Base-by-base conservation (phyloP, 2,888 invertebrate genomes). In the Sphaerophoria taeniata region DNA sequence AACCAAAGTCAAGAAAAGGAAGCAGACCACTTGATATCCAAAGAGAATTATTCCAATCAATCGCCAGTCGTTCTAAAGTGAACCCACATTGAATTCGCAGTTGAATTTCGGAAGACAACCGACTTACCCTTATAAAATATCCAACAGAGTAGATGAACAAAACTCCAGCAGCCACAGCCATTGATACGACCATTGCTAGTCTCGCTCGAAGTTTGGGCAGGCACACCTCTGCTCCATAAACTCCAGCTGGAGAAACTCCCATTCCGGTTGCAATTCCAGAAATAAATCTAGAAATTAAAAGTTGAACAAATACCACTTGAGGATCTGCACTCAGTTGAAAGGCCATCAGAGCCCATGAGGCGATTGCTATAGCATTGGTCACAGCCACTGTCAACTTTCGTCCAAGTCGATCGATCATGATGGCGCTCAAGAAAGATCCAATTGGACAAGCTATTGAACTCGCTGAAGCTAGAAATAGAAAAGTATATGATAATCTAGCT, bases 121-220 rank as follows among this genome's bases (percentile, higher is more conserved):
- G 11, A 74, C 80, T 74, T 80, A 89, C 89, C 36, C 91, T 89
- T 79, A 92, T 90, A 45, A 90, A 91, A 73, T 90, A 92, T 0
- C 96, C 96, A 16, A 96, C 91, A 0, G 93, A 88, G 89, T 96
- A 96, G 9, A 94, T 93, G 0, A 94, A 89, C 0, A 95, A 91
- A 4, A 96, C 94, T 1, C 96, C 96, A 5, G 93, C 78, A 0
- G 95, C 94, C 69, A 95, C 93, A 0, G 94, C 94, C 77, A 95
- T 91, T 0, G 95, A 94, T 6, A 95, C 93, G 3, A 93, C 93
- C 16, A 95, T 94, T n/a, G 95, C 92, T 58, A 95, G 93, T 67
- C 94, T 93, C 0, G 95, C 95, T 87, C 96, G 93, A 63, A 94
- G 93, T 87, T 92, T 93, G 0, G 94, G 95, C 85, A 91, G 87